Evolutionary conservation across 2,113 vertebrate species (phyloP), one percentile per base, ranked within the genome.

Genomic region (Apteryx owenii): DNA sequence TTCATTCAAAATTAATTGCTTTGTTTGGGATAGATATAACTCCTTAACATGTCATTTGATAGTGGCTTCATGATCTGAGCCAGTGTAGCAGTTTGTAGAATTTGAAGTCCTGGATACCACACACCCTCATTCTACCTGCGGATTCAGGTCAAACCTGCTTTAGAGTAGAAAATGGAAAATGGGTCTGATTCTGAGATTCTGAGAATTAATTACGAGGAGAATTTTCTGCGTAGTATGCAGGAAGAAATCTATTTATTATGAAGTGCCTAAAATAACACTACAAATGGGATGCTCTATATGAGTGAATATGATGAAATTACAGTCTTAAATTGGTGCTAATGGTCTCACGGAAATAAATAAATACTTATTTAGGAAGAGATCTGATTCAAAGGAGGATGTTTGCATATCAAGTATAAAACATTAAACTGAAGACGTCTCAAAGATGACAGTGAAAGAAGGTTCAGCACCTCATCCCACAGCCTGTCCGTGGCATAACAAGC

Each of bases 401-500:
- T 46, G 10, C 36, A 65, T n/a, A n/a, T 60, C 10, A 83, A 40
- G 8, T 28, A 8, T 65, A 66, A 96, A 56, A 76, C 4, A 10
- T 53, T 70, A 66, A 29, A 66, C 19, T 62, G 26, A 70, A 93
- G 20, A 91, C 51, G 77, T 84, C 12, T 91, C 6, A 53, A 31
- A 62, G 8, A 25, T 73, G 48, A 62, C 19, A 70, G 12, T 33
- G 28, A 60, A 90, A 90, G 29, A 90, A 88, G 26, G 2, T 17
- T 78, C 31, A 14, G 31, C 29, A 36, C 5, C 10, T 44, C 25
- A 50, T 77, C 11, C 22, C 14, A 79, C 18, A 61, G 31, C 13
- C 26, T 82, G 31, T 28, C 31, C 68, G 0, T 2, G 2, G 54
- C 18, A 10, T 65, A 71, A 82, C 0, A 0, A 73, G 12, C 15